Evolutionary conservation across 2,888 invertebrate species (phyloP).

Genomic region (Mechanitis messenoides): DNA sequence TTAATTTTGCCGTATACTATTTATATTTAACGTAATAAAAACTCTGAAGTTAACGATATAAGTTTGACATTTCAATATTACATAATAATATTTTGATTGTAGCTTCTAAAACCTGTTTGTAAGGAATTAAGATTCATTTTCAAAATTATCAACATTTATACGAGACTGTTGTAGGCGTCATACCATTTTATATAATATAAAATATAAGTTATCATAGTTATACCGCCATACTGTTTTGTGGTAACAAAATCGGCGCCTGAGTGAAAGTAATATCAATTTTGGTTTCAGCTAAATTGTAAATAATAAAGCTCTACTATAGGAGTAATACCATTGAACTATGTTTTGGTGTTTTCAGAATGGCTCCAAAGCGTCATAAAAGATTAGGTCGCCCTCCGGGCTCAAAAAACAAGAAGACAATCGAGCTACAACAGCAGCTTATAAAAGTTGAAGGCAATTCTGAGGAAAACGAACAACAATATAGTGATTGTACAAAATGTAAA

Average conservation of each 20-base stretch:
- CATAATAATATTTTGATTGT: background rate
- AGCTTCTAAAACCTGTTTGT: background rate
- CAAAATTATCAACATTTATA: background rate
- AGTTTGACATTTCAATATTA: background rate
- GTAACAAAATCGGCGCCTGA: slow-evolving; percentile 53
- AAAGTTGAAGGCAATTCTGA: slow-evolving; percentile 28
- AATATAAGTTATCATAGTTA: slow-evolving; percentile 13
- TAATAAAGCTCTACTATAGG: slow-evolving; percentile 29
- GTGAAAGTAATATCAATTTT: slow-evolving; percentile 70
- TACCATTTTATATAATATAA: background rate
- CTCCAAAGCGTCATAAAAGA: slow-evolving; percentile 51
- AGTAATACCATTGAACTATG: slow-evolving; percentile 35
- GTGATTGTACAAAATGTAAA: slow-evolving; percentile 19
- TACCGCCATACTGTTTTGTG: slow-evolving; percentile 20
- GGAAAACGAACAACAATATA: slow-evolving; percentile 6
- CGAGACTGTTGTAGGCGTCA: background rate
- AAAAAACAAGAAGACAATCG: slow-evolving; percentile 39
- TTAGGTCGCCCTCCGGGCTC: slow-evolving; percentile 42
- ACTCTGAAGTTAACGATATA: background rate
- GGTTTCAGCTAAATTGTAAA: slow-evolving; percentile 37
- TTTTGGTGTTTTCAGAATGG: slow-evolving; percentile 40
- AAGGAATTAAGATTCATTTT: background rate
- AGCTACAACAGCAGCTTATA: slow-evolving; percentile 15
- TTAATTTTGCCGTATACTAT: background rate
- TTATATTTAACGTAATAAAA: background rate